Conservation (phyloP, 2,113 vertebrate genomes). For the Apaloderma vittatum region DNA sequence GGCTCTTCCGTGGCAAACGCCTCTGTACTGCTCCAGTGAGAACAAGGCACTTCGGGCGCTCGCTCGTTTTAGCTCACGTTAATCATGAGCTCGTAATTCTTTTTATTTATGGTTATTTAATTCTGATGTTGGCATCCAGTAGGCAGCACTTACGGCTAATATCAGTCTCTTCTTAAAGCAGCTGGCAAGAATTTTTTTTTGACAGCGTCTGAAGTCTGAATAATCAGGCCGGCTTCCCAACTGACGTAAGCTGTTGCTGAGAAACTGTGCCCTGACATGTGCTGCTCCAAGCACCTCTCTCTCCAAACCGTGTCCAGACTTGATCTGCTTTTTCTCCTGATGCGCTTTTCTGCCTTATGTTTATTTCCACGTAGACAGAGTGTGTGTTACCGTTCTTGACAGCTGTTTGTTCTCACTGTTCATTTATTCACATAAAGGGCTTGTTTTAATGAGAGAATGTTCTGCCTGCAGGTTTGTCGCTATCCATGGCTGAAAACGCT, state of each 20-base stretch:
- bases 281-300: background rate
- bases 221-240: background rate
- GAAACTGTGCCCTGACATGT: background rate
- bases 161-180: background rate
- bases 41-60: background rate
- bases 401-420: background rate
- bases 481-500: background rate
- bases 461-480: background rate
- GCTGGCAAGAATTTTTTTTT: background rate
- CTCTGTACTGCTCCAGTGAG: background rate
- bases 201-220: background rate
- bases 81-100: background rate
- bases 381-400: background rate
- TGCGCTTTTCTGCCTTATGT: background rate
- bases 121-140: background rate
- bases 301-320: background rate
- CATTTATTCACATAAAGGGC: background rate
- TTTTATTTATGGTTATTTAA: background rate
- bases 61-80: background rate
- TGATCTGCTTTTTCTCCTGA: background rate
- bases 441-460: background rate
- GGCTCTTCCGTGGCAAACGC: background rate
- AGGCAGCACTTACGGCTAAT: background rate
- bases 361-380: background rate
- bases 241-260: background rate